Base-by-base conservation (phyloP, 1,140 invertebrate species). In the Antheraea mylitta region DNA sequence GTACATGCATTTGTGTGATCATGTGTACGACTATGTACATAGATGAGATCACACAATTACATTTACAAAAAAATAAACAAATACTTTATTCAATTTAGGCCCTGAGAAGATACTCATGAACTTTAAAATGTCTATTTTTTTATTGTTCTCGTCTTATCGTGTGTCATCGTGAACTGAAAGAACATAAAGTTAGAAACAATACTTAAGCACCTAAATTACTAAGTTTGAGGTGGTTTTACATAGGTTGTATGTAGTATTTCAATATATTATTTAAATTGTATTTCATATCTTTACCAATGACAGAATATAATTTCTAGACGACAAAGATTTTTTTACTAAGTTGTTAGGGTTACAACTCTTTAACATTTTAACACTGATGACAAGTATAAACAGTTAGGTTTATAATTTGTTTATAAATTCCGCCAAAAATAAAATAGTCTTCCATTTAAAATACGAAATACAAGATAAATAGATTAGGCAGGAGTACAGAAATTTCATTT, bases 181-280 rank as follows among this genome's bases (percentile, higher is more conserved):
- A 53, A 53, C 45, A n/a, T 53, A 53, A 53, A 42, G 11, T 42
- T 42, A 42, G 38, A 42, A 9, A 42, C 7, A 42, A 42, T 42
- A 42, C 8, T 8, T 53, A 16, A 53, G 45, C 13, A 13, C 13
- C 45, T 53, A 13, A 53, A 53, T 53, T 5, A 13, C 45, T 53
- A 53, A 53, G 45, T 53, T 42, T 53, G 45, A 53, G 45, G 45
- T 53, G 45, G 45, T 53, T 53, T 53, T 53, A 53, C 5, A 16
- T 53, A 53, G 45, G 45, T 53, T 53, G 60, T 61, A 61, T 61
- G 60, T 19, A 61, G 60, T 61, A 61, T 61, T 61, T 53, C 1
- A 53, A 53, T 10, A 53, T 53, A 13, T 19, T 61, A 61, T 22
- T 22, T 61, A 61, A 22, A 36, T 61, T 61, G 18, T 61, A 61